phyloP scores from a whole-genome alignment of 1,140 invertebrate species.

The Drosophila teissieri region DNA sequence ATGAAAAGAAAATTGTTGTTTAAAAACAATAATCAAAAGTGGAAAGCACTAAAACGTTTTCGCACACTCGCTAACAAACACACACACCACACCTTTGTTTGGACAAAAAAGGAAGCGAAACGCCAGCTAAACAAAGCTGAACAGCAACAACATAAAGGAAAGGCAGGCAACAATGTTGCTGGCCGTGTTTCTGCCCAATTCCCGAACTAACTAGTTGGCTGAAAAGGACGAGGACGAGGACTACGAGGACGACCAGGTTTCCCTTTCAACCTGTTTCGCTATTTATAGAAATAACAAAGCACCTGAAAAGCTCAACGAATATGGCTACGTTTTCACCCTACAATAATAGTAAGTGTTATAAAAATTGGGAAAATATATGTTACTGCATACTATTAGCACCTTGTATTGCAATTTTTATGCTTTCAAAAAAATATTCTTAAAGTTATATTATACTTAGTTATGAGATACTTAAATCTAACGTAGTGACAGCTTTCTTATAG shows the following conservation, averaged over 20 bases:
- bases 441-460: no score
- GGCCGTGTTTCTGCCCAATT: conserved; percentile 35
- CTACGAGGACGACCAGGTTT: conserved; percentile 7
- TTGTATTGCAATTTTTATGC: no score
- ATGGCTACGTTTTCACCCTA: background rate
- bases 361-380: no score
- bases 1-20: conserved; percentile 77
- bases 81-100: conserved; percentile 30
- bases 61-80: conserved; percentile 23
- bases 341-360: no score
- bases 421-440: no score
- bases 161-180: conserved; percentile 65
- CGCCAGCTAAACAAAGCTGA: conserved; percentile 60
- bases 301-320: no score
- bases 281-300: conserved; percentile 25
- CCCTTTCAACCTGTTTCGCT: conserved; percentile 20
- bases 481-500: background rate
- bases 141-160: conserved; percentile 39
- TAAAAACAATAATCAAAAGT: conserved; percentile 80
- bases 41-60: conserved; percentile 74
- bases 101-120: conserved; percentile 35
- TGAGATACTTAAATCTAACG: no score
- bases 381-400: no score
- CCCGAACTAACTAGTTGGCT: conserved; percentile 28
- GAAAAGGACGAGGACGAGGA: background rate